Percentiles rank a stretch among this genome's conserved stretches.
Conservation (phyloP, 2,113 vertebrate species). For the Chlamydotis undulata region DNA sequence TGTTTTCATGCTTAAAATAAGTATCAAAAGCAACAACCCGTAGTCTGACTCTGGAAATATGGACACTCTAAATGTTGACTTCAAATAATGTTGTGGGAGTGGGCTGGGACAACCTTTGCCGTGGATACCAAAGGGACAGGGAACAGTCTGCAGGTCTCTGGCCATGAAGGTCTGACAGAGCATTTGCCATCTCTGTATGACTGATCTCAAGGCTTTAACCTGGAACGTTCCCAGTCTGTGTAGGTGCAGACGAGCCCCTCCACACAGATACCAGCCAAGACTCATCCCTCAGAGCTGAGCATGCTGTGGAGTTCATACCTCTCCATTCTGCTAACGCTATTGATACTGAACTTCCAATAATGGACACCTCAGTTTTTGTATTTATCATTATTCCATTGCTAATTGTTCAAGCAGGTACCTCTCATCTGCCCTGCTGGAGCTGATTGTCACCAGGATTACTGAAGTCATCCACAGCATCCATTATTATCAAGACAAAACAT, state of each 20-base stretch:
- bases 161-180: background rate
- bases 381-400: background rate
- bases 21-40: background rate
- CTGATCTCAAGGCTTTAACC: background rate
- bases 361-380: background rate
- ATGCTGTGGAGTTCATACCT: background rate
- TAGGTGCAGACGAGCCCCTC: background rate
- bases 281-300: background rate
- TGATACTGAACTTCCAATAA: background rate
- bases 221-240: fast-evolving
- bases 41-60: background rate
- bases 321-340: background rate
- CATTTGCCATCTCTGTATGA: background rate
- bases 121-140: background rate
- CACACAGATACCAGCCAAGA: background rate
- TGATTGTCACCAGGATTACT: background rate
- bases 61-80: background rate
- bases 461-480: background rate
- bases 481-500: background rate
- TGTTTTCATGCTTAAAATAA: background rate
- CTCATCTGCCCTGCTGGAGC: background rate
- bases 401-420: background rate
- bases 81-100: background rate
- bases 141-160: background rate
- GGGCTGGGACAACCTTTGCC: background rate